Evolutionary conservation across 2,113 vertebrate genomes (phyloP).

Genomic region (Tichodroma muraria): DNA sequence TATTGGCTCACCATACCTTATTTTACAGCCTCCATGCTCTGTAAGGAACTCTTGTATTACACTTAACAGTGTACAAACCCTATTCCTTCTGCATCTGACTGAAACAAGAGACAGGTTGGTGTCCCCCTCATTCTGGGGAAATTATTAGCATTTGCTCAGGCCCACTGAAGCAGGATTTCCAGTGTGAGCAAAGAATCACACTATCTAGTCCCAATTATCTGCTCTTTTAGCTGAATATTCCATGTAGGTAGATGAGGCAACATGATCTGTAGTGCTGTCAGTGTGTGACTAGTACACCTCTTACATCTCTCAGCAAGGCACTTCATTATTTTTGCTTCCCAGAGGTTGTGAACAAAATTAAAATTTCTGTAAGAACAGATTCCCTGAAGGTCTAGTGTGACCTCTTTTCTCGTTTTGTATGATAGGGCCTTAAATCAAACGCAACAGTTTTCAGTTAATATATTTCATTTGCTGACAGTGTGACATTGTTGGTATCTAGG

Average conservation of each 20-base stretch:
- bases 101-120: not conserved
- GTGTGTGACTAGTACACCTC: not conserved
- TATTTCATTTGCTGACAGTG: constrained; percentile 16
- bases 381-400: constrained; percentile 7
- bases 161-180: not conserved
- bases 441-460: constrained; percentile 15
- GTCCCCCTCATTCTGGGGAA: not conserved
- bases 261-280: not conserved
- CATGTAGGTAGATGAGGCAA: not conserved
- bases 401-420: not conserved
- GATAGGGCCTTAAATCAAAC: not conserved
- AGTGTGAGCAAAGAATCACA: not conserved
- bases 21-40: not conserved
- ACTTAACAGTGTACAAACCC: not conserved
- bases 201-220: not conserved
- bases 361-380: constrained; percentile 25
- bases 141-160: not conserved
- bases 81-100: not conserved
- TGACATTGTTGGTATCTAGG: constrained; percentile 39
- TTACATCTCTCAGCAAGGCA: not conserved
- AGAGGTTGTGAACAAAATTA: constrained; percentile 22
- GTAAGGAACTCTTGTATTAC: not conserved
- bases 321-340: constrained; percentile 30
- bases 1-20: not conserved
- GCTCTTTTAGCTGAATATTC: not conserved